phyloP scores from a whole-genome alignment of 2,797 vertebrate genomes.

The Odontamblyopus lacepedii region DNA sequence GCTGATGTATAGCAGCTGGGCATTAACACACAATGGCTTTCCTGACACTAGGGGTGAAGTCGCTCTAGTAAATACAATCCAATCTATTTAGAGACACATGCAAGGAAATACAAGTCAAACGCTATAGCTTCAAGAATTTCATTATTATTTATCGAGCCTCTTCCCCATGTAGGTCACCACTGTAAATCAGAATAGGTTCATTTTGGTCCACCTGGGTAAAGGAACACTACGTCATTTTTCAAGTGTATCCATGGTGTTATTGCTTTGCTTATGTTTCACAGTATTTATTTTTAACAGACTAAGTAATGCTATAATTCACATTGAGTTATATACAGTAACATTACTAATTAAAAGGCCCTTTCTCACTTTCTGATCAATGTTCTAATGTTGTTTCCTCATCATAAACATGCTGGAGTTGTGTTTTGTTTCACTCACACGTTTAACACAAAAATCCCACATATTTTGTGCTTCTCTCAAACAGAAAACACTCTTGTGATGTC shows the following conservation, averaged over 20 bases:
- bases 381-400: too few relatives aligned
- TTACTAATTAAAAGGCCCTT: too few relatives aligned
- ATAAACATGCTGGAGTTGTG: too few relatives aligned
- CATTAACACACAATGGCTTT: constrained; percentile 21
- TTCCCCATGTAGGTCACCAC: neutral
- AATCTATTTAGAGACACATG: neutral
- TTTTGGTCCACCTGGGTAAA: neutral
- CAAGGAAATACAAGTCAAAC: neutral
- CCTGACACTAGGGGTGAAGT: constrained; percentile 1
- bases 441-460: too few relatives aligned
- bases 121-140: neutral
- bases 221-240: neutral
- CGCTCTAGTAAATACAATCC: neutral
- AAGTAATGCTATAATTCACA: neutral
- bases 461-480: too few relatives aligned
- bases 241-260: neutral
- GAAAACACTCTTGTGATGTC: too few relatives aligned
- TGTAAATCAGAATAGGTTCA: neutral
- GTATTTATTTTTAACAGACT: neutral
- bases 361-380: too few relatives aligned
- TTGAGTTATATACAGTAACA: neutral
- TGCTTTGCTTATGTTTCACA: too few relatives aligned
- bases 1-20: constrained; percentile 27
- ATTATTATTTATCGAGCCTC: neutral
- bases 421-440: too few relatives aligned